Base-by-base conservation (phyloP, 2,113 vertebrate species). In the Spea multiplicata region DNA sequence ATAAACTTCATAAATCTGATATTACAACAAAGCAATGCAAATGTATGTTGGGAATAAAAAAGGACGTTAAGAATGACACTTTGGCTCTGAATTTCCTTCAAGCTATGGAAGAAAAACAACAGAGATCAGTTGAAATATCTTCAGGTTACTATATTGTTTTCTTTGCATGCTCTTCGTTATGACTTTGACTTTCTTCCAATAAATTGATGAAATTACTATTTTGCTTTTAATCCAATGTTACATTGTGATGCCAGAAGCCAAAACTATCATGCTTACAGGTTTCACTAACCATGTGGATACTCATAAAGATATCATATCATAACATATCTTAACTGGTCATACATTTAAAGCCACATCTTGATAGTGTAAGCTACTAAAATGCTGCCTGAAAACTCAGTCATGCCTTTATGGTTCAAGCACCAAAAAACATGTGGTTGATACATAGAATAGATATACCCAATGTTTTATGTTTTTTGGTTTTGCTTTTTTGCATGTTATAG, bases 151-250 rank as follows among this genome's bases (percentile, higher is more conserved):
- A 59, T 78, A 72, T 78, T 78, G 49, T 72, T 72, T 71, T 71
- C 57, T 64, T 78, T 78, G 61, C 69, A 78, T 72, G 76, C 55
- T 71, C 48, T 50, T 66, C 71, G 69, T 78, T 78, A 72, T 55
- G 52, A 44, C 71, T 78, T 78, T 78, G 76, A 66, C 69, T 55
- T 65, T 78, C 59, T 78, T 78, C 76, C 69, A 78, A 61, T 49
- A 55, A 78, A 59, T 52, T 72, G 69, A 78, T 78, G 49, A 78
- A 78, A 69, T 69, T 72, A 68, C 76, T 72, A 66, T 78, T 79
- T 73, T 55, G 69, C 57, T 78, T 73, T 71, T 79, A 66, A 79
- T 73, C 70, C 77, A 79, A 48, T 66, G 65, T 73, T 73, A 73
- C 77, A 73, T 30, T 66, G 77, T 73, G 49, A 73, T 79, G 69